Evolutionary conservation across 2,797 vertebrate genomes (phyloP).

Genomic region (Rhinoraja longicauda): DNA sequence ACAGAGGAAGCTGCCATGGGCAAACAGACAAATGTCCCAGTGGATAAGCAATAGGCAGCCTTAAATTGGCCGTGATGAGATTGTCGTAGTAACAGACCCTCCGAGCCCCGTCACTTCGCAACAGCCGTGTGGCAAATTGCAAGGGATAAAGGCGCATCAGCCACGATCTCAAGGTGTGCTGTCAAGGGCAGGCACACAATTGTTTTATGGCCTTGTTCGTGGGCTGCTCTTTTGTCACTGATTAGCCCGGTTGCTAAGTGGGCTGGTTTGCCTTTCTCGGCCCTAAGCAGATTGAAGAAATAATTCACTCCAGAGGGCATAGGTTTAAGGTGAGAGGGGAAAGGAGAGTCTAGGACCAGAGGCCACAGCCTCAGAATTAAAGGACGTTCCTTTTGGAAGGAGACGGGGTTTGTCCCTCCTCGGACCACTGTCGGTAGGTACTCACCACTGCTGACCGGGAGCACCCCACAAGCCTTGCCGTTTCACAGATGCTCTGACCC

Average conservation of each 20-base stretch:
- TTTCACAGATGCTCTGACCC: too few species aligned
- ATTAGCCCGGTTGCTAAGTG: constrained; percentile 19
- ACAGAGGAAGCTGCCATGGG: too few species aligned
- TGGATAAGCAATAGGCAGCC: constrained; percentile 3
- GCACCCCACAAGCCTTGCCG: too few species aligned
- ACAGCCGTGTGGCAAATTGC: constrained; percentile 40
- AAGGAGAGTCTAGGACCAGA: too few species aligned
- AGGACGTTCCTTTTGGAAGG: too few species aligned
- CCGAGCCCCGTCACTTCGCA: constrained; percentile 47
- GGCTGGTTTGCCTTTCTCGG: neutral
- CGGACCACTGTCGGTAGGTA: too few species aligned
- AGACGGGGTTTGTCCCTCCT: too few species aligned
- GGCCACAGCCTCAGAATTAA: too few species aligned
- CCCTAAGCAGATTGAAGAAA: too few species aligned
- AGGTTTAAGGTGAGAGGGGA: too few species aligned
- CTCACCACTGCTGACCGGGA: too few species aligned
- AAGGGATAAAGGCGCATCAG: constrained; percentile 43
- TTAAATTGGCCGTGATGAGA: constrained; percentile 43
- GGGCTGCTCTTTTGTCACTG: neutral
- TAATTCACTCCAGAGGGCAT: too few species aligned
- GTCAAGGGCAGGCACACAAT: neutral
- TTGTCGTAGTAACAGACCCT: constrained; percentile 50
- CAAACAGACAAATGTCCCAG: neutral
- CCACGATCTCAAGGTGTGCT: neutral
- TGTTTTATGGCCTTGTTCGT: neutral